Conservation (phyloP, 2,797 vertebrate genomes). For the Melopsittacus undulatus region DNA sequence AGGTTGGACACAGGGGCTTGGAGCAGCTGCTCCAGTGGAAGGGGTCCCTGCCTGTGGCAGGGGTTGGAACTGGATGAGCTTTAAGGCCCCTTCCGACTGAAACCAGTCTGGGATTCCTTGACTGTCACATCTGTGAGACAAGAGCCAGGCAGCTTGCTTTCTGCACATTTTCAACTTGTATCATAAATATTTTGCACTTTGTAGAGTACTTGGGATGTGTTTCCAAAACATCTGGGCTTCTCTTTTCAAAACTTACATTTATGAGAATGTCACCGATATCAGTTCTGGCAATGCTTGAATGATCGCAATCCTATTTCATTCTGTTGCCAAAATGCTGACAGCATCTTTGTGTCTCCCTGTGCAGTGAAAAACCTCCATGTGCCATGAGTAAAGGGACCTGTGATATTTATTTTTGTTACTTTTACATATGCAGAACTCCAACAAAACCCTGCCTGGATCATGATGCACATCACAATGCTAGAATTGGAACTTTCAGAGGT, state of each 20-base stretch:
- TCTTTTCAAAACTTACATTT: background rate
- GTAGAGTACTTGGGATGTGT: background rate
- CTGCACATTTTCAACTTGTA: background rate
- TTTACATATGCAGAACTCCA: background rate
- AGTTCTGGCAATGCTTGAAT: background rate
- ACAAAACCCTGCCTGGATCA: background rate
- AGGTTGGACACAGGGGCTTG: background rate
- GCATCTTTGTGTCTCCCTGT: background rate
- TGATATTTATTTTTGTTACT: background rate
- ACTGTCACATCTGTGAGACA: background rate
- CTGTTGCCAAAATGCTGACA: slow-evolving; percentile 2
- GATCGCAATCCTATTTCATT: background rate
- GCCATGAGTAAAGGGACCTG: background rate
- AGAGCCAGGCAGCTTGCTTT: background rate
- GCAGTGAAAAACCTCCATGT: background rate
- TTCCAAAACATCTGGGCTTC: background rate
- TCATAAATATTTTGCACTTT: background rate
- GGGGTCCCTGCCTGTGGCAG: background rate
- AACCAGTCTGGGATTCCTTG: background rate
- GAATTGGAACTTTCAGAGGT: background rate
- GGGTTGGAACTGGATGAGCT: background rate
- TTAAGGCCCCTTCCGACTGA: background rate
- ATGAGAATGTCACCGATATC: background rate
- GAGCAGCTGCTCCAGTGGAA: background rate
- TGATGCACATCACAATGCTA: background rate